phyloP scores from a whole-genome alignment of 2,113 vertebrate species.

The Istiophorus platypterus region DNA sequence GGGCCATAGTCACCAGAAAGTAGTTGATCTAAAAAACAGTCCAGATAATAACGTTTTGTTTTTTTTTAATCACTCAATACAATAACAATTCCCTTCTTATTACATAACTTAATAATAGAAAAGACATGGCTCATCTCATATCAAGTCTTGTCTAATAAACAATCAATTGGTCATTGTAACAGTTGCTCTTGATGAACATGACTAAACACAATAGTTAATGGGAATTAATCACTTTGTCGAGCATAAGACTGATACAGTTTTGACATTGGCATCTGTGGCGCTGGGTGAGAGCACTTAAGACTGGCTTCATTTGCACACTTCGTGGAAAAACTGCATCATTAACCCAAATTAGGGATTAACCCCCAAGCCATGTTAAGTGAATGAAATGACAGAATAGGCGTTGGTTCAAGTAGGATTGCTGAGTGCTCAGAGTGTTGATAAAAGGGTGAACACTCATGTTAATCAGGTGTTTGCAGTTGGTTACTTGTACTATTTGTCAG shows the following conservation, averaged over 20 bases:
- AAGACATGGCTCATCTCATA: neutral
- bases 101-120: neutral
- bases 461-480: neutral
- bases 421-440: slow-evolving; percentile 1
- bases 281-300: slow-evolving; percentile 13
- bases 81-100: neutral
- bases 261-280: slow-evolving; percentile 11
- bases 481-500: no score
- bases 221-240: slow-evolving; percentile 6
- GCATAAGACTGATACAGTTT: neutral
- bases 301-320: slow-evolving; percentile 38
- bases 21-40: no score
- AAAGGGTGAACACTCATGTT: neutral
- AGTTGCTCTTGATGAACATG: neutral
- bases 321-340: slow-evolving; percentile 38
- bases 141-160: neutral
- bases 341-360: slow-evolving; percentile 49
- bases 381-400: slow-evolving; percentile 28
- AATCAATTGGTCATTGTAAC: neutral
- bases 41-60: no score
- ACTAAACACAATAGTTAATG: neutral
- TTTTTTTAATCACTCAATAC: no score
- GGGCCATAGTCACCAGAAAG: no score
- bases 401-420: slow-evolving; percentile 12
- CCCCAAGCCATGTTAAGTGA: slow-evolving; percentile 16